These are phyloP conservation scores for Reticulitermes lucifugus DNA, from an alignment of 2,888 invertebrate species.

Conservation along the genomic window DNA sequence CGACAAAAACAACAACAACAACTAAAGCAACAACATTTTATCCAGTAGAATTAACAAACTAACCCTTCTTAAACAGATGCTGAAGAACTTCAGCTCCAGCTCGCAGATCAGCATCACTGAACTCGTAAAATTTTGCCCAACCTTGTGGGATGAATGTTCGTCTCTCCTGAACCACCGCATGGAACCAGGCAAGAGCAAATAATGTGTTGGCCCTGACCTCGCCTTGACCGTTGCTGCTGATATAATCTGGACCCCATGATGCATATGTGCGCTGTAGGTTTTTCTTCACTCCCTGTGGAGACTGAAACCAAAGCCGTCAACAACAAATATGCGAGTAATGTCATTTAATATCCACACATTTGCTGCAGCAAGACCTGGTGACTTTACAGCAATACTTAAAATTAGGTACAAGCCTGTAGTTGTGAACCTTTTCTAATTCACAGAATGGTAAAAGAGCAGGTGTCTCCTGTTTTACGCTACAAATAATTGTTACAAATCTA, in stretches of 20 bases:
- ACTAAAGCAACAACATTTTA: neutral
- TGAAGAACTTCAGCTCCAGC: slow-evolving; percentile 77
- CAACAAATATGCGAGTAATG: too few relatives aligned
- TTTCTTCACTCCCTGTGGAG: slow-evolving; percentile 87
- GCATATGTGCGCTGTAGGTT: slow-evolving; percentile 82
- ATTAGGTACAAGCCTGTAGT: too few relatives aligned
- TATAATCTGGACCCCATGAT: slow-evolving; percentile 70
- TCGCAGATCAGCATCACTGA: slow-evolving; percentile 83
- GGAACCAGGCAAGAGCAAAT: slow-evolving; percentile 86
- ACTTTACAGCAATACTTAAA: too few relatives aligned
- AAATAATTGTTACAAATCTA: too few relatives aligned
- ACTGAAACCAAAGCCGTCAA: slow-evolving; percentile 61
- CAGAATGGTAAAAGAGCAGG: too few relatives aligned
- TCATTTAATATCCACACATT: too few relatives aligned
- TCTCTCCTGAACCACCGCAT: slow-evolving; percentile 92
- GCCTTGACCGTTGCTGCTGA: slow-evolving; percentile 58
- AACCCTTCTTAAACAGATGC: slow-evolving; percentile 62
- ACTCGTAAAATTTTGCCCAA: slow-evolving; percentile 92
- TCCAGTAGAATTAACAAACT: neutral
- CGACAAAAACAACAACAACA: too few relatives aligned
- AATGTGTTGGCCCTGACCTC: slow-evolving; percentile 58
- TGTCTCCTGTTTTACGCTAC: too few relatives aligned
- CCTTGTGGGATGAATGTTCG: slow-evolving; percentile 93
- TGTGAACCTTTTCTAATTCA: too few relatives aligned
- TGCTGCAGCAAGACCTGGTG: too few relatives aligned